These are phyloP conservation scores for Periophthalmodon schlosseri DNA, from an alignment of 2,113 vertebrate species.

Conservation along the genomic window DNA sequence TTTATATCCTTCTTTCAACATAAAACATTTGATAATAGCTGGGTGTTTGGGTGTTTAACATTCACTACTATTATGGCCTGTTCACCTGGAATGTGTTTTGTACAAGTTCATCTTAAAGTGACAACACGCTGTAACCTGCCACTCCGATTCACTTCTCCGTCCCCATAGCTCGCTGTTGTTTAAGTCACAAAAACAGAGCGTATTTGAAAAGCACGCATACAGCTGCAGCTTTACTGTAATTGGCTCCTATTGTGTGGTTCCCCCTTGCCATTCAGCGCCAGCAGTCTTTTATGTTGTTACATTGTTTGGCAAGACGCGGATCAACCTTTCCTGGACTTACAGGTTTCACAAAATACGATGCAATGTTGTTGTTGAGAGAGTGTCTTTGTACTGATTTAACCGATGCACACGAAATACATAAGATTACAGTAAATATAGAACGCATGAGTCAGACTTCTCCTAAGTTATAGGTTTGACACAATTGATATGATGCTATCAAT, in stretches of 20 bases:
- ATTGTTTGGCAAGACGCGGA: constrained; percentile 30
- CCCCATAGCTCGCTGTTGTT: constrained; percentile 35
- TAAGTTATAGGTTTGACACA: background rate
- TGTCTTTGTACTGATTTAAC: background rate
- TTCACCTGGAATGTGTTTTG: constrained; percentile 46
- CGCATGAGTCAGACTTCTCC: background rate
- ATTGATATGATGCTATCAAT: background rate
- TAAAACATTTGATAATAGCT: background rate
- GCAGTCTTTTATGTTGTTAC: constrained; percentile 41
- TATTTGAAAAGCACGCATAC: constrained; percentile 13
- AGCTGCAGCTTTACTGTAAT: constrained; percentile 14
- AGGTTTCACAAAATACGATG: constrained; percentile 5
- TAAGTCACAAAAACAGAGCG: constrained; percentile 3
- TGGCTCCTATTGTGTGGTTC: constrained; percentile 8
- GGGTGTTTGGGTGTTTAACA: background rate
- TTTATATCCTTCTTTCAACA: background rate
- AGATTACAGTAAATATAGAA: background rate
- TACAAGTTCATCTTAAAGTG: constrained; percentile 24
- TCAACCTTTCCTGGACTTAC: constrained; percentile 25
- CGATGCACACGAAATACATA: background rate
- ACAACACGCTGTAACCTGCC: constrained; percentile 59
- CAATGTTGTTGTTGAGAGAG: background rate
- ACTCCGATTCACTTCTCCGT: constrained; percentile 41
- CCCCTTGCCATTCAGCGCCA: constrained; percentile 21
- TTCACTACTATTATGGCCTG: background rate